phyloP scores from a whole-genome alignment of 2,888 invertebrate genomes.

The Phortica okadai region DNA sequence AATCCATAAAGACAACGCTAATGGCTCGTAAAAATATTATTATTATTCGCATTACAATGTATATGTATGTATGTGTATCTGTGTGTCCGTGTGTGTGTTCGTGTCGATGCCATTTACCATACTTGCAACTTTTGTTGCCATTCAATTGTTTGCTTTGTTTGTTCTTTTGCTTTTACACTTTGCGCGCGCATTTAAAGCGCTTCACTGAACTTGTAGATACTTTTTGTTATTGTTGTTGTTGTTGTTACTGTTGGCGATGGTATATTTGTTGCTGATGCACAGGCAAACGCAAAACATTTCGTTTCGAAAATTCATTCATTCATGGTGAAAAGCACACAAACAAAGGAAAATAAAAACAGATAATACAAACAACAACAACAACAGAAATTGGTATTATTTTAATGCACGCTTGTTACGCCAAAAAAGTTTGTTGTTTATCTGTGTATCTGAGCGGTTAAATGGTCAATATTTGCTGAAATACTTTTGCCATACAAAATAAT shows the following conservation, averaged over 20 bases:
- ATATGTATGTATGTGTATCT: no score
- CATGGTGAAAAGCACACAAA: background rate
- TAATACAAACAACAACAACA: background rate
- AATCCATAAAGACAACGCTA: constrained; percentile 64
- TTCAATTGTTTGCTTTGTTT: constrained; percentile 50
- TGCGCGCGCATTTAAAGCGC: background rate
- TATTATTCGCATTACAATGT: constrained; percentile 48
- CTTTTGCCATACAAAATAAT: background rate
- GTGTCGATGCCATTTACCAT: no score
- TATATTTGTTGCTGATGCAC: no score
- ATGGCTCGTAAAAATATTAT: constrained; percentile 70
- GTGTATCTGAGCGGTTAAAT: background rate
- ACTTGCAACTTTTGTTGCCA: constrained; percentile 41
- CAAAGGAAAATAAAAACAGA: background rate
- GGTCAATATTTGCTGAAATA: background rate
- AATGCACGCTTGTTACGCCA: background rate
- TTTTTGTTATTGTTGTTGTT: background rate
- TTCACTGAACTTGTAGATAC: background rate
- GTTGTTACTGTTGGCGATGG: no score
- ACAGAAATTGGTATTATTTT: background rate
- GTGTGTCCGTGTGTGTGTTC: no score
- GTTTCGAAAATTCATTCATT: background rate
- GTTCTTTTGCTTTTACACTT: constrained; percentile 17
- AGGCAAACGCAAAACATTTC: no score
- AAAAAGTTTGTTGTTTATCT: background rate